Conservation (phyloP, 2,113 vertebrate genomes). For the Centropus bengalensis region DNA sequence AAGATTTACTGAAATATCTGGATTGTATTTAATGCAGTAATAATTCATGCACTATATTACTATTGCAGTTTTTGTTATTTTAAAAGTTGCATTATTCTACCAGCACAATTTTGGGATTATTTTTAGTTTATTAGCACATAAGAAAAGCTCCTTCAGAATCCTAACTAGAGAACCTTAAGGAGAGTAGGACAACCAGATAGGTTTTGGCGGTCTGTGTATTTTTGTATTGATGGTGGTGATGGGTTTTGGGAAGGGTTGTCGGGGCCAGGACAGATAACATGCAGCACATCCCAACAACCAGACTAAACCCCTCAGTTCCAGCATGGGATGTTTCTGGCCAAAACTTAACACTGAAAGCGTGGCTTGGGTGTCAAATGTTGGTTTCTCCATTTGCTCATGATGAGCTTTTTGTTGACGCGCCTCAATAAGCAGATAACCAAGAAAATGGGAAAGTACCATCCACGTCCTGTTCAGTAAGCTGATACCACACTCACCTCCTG, state of each 20-base stretch:
- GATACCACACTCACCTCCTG: not conserved
- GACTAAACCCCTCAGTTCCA: not conserved
- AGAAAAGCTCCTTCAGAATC: not conserved
- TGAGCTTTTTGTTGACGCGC: not conserved
- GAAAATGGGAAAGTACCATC: not conserved
- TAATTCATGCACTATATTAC: not conserved
- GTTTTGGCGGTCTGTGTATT: not conserved
- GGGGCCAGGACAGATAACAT: not conserved
- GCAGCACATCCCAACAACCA: not conserved
- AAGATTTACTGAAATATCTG: not conserved
- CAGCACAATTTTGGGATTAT: not conserved
- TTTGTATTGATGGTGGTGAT: not conserved
- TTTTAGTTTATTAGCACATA: not conserved
- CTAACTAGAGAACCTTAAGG: not conserved
- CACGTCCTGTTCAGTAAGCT: rapidly evolving
- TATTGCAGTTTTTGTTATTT: not conserved
- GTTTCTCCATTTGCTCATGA: not conserved
- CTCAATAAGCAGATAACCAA: not conserved
- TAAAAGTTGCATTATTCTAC: not conserved
- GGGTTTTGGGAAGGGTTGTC: not conserved
- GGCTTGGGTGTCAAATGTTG: rapidly evolving
- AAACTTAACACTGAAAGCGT: rapidly evolving
- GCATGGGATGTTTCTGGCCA: not conserved
- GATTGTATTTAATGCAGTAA: not conserved
- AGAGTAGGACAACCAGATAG: not conserved